Evolutionary conservation across 2,113 vertebrate genomes (phyloP), one percentile per base, ranked within the genome.

Genomic region (Serranochromis macrocephalus): DNA sequence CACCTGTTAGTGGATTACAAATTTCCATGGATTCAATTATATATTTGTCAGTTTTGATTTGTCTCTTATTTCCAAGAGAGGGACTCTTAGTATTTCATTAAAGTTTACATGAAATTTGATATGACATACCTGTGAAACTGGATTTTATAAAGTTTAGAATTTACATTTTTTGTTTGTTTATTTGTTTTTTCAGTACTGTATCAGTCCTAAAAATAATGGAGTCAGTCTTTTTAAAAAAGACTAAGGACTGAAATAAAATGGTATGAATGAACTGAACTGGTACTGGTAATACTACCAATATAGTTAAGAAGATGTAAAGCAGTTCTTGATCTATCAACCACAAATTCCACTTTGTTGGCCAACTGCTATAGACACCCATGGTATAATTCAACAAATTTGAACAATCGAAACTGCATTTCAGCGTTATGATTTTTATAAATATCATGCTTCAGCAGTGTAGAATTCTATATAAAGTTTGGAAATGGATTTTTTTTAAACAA

Each of bases 1-100:
- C 89, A 93, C 94, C 93, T 95, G 90, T 95, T 93, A 92, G 71
- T 81, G 89, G 85, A 85, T 42, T 73, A 71, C 79, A 80, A 33
- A 93, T 93, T 89, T 90, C 86, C 55, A 75, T 14, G 13, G 83
- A 61, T 75, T 88, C 84, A 53, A 24, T 89, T 45, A 85, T 87
- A 40, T 89, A 88, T 87, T 66, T 90, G 87, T 88, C 84, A 83
- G 84, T 61, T 61, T 24, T 84, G 33, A 26, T 80, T 54, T 85
- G 31, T 51, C 84, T 40, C 5, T 53, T n/a, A 29, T 85, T 61
- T 36, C n/a, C 73, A 71, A 51, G 33, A 11, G 54, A 17, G 33
- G 24, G 8, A 7, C 9, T 55, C 26, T 45, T 38, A 31, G 21
- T 10, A 24, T 79, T 88, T 86, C 29, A 71, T 84, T 45, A 63